Base-by-base conservation (phyloP, 1,140 invertebrate genomes). In the Himalopsyche phryganea region DNA sequence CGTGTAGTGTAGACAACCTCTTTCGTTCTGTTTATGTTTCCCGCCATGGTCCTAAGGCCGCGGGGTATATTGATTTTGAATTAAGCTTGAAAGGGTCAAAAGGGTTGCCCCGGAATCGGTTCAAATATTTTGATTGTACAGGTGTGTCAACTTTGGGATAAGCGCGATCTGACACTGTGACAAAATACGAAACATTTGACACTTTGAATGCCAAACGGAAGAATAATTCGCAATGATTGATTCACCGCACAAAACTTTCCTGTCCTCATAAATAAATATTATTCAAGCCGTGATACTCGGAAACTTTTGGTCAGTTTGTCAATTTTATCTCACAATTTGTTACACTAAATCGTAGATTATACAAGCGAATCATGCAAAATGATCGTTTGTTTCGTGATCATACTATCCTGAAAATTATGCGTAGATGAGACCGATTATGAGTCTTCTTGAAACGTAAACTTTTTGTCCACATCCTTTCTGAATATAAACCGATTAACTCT, bases 61-160 rank as follows among this genome's bases (percentile, higher is more conserved):
- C 38, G 14, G 60, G 50, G 60, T 45, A 23, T 62, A 62, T 62
- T 57, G 60, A 62, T 62, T 62, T 62, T 62, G 50, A 58, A 62
- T 58, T 57, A 61, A 49, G 38, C 32, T 7, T 54, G 33, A 40
- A 41, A 41, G 55, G 50, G 44, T 47, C 40, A 49, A 52, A 58
- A 41, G 46, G 36, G 17, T 42, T 9, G 28, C 14, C 19, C 53
- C 15, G 28, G 49, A 57, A 53, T 58, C 49, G 18, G 40, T 53
- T 40, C 11, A n/a, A 50, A 42, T 47, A 57, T 57, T 57, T 57
- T 50, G 54, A 57, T 50, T 49, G 35, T 42, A 41, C 47, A 50
- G 40, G 55, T 58, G 38, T 50, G 42, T 50, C 38, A 48, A 36
- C 48, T 58, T 15, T 14, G 46, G 45, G 52, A 55, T 55, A 33